Conservation (phyloP, 2,113 vertebrate species). For the Platycercus adscitus region DNA sequence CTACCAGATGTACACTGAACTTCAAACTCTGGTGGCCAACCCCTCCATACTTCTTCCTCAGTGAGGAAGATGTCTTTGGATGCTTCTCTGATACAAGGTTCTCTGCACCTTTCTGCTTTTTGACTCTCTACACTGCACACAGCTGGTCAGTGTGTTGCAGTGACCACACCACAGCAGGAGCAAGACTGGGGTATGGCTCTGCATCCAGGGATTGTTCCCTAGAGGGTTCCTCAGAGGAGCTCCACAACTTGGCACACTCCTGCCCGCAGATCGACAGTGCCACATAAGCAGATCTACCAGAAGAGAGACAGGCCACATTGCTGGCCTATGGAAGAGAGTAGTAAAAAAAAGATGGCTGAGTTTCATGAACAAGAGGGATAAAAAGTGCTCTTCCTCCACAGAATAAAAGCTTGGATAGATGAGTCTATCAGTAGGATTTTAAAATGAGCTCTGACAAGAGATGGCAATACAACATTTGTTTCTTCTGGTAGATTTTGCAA, state of each 20-base stretch:
- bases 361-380: background rate
- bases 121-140: background rate
- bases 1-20: background rate
- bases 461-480: constrained; percentile 52
- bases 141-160: background rate
- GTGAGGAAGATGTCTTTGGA: background rate
- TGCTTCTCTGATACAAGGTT: background rate
- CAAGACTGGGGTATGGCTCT: background rate
- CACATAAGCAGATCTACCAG: accelerated
- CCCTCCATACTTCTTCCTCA: background rate
- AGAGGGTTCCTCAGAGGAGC: background rate
- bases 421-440: constrained; percentile 7
- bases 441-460: constrained; percentile 42
- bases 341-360: background rate
- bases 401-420: constrained; percentile 1
- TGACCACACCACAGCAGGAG: background rate
- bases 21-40: background rate
- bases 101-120: background rate
- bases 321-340: background rate
- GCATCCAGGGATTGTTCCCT: background rate
- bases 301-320: background rate
- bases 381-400: background rate
- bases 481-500: constrained; percentile 59
- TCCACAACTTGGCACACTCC: background rate
- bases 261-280: accelerated